Evolutionary conservation across 2,113 vertebrate genomes (phyloP), one percentile per base, ranked within the genome.

Genomic region (Panthera tigris): DNA sequence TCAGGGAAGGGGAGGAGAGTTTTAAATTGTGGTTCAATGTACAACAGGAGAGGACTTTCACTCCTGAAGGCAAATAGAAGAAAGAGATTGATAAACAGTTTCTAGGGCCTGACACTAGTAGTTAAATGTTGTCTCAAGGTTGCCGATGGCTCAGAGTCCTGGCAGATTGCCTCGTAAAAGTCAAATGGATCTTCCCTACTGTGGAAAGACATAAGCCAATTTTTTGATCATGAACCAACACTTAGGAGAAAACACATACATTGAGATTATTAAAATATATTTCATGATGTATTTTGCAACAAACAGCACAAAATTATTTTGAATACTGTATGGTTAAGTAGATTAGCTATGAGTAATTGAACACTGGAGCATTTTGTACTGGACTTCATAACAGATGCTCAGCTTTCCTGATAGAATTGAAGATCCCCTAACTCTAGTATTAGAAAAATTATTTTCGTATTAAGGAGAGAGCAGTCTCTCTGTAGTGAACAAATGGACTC

Each of bases 101-200:
- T 73, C 16, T n/a, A 14, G 33, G 33, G 29, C 4, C 68, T 80
- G 11, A 23, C 27, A 18, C 61, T 50, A 45, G 18, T 10, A 73
- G 15, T 36, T 96, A 86, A 87, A 94, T 81, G 12, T 63, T 93
- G 36, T 92, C 29, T 94, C 18, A 79, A 84, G 39, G 27, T 81
- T 96, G n/a, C 29, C 13, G 36, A 16, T 89, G 21, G 39, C 55
- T 88, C 33, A 19, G 63, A 55, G 27, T 65, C 27, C 7, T 66
- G 50, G 78, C 21, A 41, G 23, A 79, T 57, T 25, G 7, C 25
- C 31, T 78, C 73, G 31, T 66, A 31, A 84, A 95, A 79, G 14
- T 74, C 33, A 94, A 91, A 80, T 80, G 15, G 7, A 33, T 80
- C 65, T 55, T 89, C 27, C 21, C 27, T 82, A 29, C 7, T 52